A percentile compares a stretch with the other conserved stretches of the same genome.
These are phyloP conservation scores for Mionectes macconnelli DNA, from an alignment of 2,113 vertebrate genomes.

Conservation along the genomic window DNA sequence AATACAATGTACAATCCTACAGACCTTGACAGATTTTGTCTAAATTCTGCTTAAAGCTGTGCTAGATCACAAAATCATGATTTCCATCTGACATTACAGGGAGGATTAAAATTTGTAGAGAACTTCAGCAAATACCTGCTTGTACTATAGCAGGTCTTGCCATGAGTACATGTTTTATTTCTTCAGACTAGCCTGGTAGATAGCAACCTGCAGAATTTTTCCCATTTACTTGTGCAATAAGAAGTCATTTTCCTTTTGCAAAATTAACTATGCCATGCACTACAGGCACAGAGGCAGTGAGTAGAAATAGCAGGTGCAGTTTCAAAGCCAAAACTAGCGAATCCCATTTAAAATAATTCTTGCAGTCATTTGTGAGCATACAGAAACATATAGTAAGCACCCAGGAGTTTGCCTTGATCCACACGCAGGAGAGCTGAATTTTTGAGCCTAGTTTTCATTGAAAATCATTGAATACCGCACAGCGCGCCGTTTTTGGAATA, in stretches of 20 bases:
- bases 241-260: background rate
- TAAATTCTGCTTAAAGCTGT: background rate
- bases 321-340: background rate
- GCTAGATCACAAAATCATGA: background rate
- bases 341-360: background rate
- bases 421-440: background rate
- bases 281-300: background rate
- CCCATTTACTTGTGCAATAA: background rate
- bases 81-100: background rate
- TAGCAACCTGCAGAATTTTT: background rate
- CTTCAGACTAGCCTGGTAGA: background rate
- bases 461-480: background rate
- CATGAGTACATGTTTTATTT: background rate
- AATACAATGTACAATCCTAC: background rate
- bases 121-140: background rate
- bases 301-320: background rate
- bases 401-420: background rate
- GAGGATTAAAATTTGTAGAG: background rate
- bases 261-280: accelerated
- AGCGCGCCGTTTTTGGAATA: background rate
- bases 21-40: background rate
- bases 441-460: background rate
- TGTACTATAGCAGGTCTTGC: background rate
- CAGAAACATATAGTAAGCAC: background rate
- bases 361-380: background rate